A percentile compares a stretch with the other conserved stretches of the same genome.
phyloP scores from a whole-genome alignment of 2,888 invertebrate genomes.

The Ennomos quercinarius region DNA sequence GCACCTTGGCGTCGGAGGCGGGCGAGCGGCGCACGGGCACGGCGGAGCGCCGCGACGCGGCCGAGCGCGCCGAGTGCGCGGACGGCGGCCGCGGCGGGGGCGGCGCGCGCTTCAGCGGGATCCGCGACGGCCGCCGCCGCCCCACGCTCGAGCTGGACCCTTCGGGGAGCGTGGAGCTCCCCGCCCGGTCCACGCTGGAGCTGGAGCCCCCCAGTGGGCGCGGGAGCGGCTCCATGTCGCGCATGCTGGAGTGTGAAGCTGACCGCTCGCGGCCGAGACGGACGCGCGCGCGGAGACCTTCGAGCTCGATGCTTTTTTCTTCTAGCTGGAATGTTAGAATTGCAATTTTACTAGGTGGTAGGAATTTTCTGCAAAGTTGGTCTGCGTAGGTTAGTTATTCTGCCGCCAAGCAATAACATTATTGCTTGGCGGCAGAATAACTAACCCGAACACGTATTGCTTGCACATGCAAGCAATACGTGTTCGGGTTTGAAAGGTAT shows the following conservation, averaged over 20 bases:
- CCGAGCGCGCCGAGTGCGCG: conserved; percentile 55
- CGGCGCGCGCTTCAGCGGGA: conserved; percentile 53
- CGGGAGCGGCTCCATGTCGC: conserved; percentile 76
- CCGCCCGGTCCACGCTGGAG: too few species aligned
- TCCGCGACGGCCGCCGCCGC: conserved; percentile 65
- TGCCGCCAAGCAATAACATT: too few species aligned
- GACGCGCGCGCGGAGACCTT: conserved; percentile 91
- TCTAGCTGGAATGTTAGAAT: conserved; percentile 86
- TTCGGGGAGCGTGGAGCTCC: too few species aligned
- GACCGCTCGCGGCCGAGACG: conserved; percentile 85
- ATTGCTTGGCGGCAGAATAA: too few species aligned
- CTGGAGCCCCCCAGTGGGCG: conserved; percentile 62
- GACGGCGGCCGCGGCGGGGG: conserved; percentile 50
- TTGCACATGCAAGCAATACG: too few species aligned
- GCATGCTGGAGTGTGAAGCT: conserved; percentile 67
- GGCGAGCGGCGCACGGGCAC: conserved; percentile 71
- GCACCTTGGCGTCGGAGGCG: conserved; percentile 88
- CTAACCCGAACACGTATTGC: too few species aligned
- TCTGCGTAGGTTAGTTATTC: too few species aligned
- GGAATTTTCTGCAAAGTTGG: too few species aligned
- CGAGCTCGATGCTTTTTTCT: conserved; percentile 92
- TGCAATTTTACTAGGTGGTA: background rate
- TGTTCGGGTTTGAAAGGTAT: too few species aligned
- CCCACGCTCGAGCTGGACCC: conserved; percentile 60
- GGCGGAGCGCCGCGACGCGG: conserved; percentile 62